phyloP scores from a whole-genome alignment of 1,140 invertebrate genomes.

The Pectinophora gossypiella region DNA sequence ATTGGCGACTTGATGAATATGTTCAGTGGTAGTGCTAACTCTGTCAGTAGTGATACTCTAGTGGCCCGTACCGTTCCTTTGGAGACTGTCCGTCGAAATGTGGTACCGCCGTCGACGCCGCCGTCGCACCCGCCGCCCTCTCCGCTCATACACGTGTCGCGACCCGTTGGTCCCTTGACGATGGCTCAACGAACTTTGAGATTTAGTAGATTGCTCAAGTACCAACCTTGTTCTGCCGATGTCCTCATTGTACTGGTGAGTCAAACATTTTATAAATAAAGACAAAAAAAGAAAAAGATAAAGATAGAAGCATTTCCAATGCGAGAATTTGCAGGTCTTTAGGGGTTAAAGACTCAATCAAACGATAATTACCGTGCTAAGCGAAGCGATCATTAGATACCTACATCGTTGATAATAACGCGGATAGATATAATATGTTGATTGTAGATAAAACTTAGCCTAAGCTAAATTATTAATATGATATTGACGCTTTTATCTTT shows the following conservation, averaged over 20 bases:
- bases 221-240: conserved; percentile 60
- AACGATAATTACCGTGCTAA: too few species aligned
- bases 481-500: too few species aligned
- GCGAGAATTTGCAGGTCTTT: too few species aligned
- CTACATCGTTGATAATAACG: too few species aligned
- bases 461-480: too few species aligned
- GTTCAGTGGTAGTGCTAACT: conserved; percentile 82
- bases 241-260: conserved; percentile 58
- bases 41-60: conserved; percentile 79
- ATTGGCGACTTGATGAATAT: conserved; percentile 88
- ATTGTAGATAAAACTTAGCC: too few species aligned
- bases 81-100: conserved; percentile 79
- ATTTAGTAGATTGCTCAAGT: conserved; percentile 79
- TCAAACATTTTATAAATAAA: conserved; percentile 10
- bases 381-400: too few species aligned
- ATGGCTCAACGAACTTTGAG: conserved; percentile 80
- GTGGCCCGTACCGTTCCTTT: conserved; percentile 82
- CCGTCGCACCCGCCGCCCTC: conserved; percentile 55
- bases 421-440: too few species aligned
- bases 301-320: too few species aligned
- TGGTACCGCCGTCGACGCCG: conserved; percentile 52
- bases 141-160: conserved; percentile 56
- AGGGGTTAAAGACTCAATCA: too few species aligned
- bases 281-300: too few species aligned
- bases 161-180: conserved; percentile 70